Evolutionary conservation across 2,888 invertebrate genomes (phyloP), one percentile per base, ranked within the genome.

Genomic region (Lypha dubia): DNA sequence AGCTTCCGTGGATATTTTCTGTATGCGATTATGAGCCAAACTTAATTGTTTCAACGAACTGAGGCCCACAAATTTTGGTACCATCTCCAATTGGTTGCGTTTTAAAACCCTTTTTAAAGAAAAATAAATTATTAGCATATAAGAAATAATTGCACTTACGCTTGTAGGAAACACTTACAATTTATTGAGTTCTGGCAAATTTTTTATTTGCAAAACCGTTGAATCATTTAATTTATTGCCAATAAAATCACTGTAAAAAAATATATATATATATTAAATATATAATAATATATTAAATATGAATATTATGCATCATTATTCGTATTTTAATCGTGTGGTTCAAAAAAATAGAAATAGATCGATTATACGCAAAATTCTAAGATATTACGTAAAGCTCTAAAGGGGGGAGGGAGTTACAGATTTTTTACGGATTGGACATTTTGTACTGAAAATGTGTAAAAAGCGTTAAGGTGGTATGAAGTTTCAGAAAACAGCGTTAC

Each of bases 21-120:
- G 94, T 88, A 98, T 97, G 87, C 94, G 94, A 92, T 98, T 98
- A 88, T 95, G 94, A 90, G 95, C 95, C 88, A 98, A 93, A 91
- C 96, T 96, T 70, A 98, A 93, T 74, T 94, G 94, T 68, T 95
- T 94, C 79, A 98, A 93, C 87, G 94, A 94, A 70, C 94, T 94
- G 84, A 98, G 93, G 41, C 95, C 96, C 91, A 95, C 94, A 91
- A 98, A 97, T 86, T 95, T 94, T 89, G 96, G 96, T 87, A 98
- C 95, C 84, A 94, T 94, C 88, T 94, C 94, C 70, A 98, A 92
- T 87, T 95, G 95, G 92, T 98, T 98, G 88, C 96, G 95, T 91
- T 96, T 98, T 71, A 98, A 92, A 7, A 89, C 88, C 17, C 92
- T 92, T 65, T 22, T 1, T 28, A 28, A 46, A 20, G 22, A 4